A percentile compares a stretch with the other conserved stretches of the same genome.
These are phyloP conservation scores for Bolborhynchus lineola DNA, from an alignment of 2,113 vertebrate genomes.

Conservation along the genomic window DNA sequence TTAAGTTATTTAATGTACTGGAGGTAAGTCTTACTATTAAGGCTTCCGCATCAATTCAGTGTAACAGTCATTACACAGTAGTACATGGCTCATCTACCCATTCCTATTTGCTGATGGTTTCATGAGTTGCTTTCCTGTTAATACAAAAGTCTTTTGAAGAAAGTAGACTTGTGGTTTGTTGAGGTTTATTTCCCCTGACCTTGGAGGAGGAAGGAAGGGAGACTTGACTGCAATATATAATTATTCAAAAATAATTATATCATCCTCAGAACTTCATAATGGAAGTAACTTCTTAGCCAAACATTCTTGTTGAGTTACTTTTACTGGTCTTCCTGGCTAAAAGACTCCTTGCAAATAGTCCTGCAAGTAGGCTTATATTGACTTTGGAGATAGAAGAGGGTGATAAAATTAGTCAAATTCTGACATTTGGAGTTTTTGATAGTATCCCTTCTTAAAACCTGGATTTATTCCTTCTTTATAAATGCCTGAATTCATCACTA, in stretches of 20 bases:
- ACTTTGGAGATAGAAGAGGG: background rate
- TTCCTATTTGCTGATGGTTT: background rate
- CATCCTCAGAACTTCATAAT: background rate
- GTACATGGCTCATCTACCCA: background rate
- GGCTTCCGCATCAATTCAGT: background rate
- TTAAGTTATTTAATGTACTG: background rate
- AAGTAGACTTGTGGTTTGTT: background rate
- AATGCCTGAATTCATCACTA: background rate
- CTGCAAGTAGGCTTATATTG: background rate
- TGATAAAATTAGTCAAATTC: constrained; percentile 8
- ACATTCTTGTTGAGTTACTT: constrained; percentile 23
- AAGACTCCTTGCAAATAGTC: background rate
- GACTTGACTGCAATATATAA: background rate
- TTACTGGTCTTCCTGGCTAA: background rate
- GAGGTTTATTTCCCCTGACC: background rate
- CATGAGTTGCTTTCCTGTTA: background rate
- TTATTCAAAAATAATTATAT: background rate
- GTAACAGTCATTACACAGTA: background rate
- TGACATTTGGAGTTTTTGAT: background rate
- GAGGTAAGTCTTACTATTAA: background rate
- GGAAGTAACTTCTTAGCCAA: background rate
- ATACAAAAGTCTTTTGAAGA: background rate
- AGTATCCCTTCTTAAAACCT: background rate
- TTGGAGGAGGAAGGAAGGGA: background rate
- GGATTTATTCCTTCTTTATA: background rate